Evolutionary conservation across 2,888 invertebrate species (phyloP).

Genomic region (Limnephilus auricula): DNA sequence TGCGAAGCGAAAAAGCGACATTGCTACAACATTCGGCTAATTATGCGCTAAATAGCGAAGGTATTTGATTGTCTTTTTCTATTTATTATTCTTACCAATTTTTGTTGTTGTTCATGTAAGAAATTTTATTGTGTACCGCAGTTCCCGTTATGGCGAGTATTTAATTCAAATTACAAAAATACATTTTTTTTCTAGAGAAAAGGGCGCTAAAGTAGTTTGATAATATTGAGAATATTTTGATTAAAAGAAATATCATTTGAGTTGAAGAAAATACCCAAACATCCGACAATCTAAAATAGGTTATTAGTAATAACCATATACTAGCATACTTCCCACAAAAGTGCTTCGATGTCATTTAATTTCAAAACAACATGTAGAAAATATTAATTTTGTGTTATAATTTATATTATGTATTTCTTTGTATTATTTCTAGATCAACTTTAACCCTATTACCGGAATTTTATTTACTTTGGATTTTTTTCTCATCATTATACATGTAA

Average conservation of each 20-base stretch:
- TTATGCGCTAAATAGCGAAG: neutral
- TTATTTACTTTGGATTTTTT: constrained; percentile 89
- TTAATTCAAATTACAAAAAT: neutral
- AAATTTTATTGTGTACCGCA: neutral
- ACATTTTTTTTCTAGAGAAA: too few species aligned
- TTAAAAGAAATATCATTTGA: too few species aligned
- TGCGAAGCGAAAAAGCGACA: neutral
- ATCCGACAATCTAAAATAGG: too few species aligned
- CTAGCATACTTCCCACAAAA: neutral
- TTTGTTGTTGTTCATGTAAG: neutral
- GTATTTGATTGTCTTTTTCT: neutral
- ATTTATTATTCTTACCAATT: neutral
- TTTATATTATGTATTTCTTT: neutral
- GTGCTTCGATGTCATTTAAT: neutral
- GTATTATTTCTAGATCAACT: constrained; percentile 78
- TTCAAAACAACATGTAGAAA: neutral
- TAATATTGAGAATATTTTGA: too few species aligned
- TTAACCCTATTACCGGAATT: constrained; percentile 86
- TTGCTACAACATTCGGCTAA: neutral
- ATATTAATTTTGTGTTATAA: neutral
- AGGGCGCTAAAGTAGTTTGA: too few species aligned
- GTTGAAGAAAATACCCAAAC: too few species aligned
- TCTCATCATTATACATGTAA: constrained; percentile 86
- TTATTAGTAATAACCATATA: too few species aligned
- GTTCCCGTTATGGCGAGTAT: neutral